These are phyloP conservation scores for Caenorhabditis tropicalis DNA, from an alignment of 1,140 invertebrate species.

Conservation along the genomic window DNA sequence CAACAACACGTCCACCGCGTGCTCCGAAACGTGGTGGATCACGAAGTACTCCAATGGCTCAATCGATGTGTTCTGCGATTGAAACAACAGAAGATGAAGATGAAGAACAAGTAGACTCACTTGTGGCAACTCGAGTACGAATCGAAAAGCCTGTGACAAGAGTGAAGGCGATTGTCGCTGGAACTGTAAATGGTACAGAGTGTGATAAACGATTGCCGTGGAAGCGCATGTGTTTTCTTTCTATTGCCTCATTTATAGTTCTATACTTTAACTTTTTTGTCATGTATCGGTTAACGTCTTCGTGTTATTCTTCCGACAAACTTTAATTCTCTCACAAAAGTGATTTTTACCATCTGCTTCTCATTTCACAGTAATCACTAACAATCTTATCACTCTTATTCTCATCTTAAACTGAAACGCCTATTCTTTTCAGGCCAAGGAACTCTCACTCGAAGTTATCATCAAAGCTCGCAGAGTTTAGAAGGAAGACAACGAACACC, in stretches of 20 bases:
- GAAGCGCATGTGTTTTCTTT: background rate
- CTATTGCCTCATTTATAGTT: too few relatives aligned
- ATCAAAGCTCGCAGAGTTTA: conserved; percentile 59
- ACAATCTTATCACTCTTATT: background rate
- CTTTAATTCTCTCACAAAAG: too few relatives aligned
- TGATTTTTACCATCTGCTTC: too few relatives aligned
- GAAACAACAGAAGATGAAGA: conserved; percentile 18
- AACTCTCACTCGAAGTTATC: conserved; percentile 59
- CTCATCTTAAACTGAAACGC: background rate
- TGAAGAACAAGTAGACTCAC: background rate
- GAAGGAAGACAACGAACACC: conserved; percentile 58
- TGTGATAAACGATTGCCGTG: background rate
- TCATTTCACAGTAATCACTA: too few relatives aligned
- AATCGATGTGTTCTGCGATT: conserved; percentile 17
- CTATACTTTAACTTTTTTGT: too few relatives aligned
- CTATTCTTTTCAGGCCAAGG: conserved; percentile 52
- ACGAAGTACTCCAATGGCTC: background rate
- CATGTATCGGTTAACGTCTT: too few relatives aligned
- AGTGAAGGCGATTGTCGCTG: background rate
- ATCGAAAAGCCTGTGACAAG: background rate
- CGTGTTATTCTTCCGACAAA: too few relatives aligned
- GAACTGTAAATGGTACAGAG: background rate
- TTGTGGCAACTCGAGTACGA: background rate
- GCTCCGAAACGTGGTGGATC: conserved; percentile 12
- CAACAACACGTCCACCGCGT: conserved; percentile 35